Percentiles rank a stretch among this genome's conserved stretches.
Conservation (phyloP, 2,888 invertebrate genomes). For the Cephus nigrinus region DNA sequence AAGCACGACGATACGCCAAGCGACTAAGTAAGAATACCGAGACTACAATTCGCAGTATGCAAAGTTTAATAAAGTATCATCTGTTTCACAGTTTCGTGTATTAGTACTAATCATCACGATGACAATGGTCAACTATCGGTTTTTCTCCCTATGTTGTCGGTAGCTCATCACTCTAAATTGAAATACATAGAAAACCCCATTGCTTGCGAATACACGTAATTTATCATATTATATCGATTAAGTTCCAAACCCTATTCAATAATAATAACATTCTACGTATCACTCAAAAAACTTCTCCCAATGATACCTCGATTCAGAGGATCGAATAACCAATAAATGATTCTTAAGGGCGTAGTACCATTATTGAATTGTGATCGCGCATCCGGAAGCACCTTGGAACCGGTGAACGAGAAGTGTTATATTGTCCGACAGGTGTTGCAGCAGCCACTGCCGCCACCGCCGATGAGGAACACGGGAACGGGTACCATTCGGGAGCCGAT, state of each 20-base stretch:
- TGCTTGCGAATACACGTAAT: not conserved
- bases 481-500: slow-evolving; percentile 64
- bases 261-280: not conserved
- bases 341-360: not conserved
- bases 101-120: not conserved
- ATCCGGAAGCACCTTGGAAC: not conserved
- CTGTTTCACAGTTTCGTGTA: not conserved
- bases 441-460: slow-evolving; percentile 58
- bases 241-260: not conserved
- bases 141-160: not conserved
- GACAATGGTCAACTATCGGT: not conserved
- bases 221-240: not conserved
- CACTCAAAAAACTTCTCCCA: not conserved
- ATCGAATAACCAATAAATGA: not conserved
- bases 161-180: not conserved
- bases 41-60: not conserved
- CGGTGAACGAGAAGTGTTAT: slow-evolving; percentile 14
- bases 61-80: not conserved
- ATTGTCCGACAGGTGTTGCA: slow-evolving; percentile 54
- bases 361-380: not conserved
- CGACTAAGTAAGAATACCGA: not conserved
- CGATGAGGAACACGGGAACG: slow-evolving; percentile 60
- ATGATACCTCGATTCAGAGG: not conserved
- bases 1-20: not conserved
- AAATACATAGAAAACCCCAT: not conserved